Base-by-base conservation (phyloP, 2,888 invertebrate species). In the Scaeva pyrastri region DNA sequence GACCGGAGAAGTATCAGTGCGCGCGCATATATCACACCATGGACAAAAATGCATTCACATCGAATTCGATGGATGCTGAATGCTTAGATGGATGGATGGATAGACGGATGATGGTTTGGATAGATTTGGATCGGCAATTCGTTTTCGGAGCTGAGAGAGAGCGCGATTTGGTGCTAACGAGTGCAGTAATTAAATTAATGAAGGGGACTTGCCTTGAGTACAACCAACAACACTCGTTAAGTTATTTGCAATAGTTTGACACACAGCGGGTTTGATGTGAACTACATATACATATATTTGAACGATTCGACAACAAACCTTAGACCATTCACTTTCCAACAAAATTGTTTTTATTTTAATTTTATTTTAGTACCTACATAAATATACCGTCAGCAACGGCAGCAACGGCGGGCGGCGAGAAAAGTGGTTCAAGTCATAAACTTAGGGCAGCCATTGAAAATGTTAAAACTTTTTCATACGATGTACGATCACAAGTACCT, bases 121-220 rank as follows among this genome's bases (percentile, higher is more conserved):
- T 86, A 70, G 77, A 81, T 86, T 81, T 86, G 82, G 86, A 77
- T 78, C 77, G 81, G 68, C 82, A 81, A 86, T 81, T 86, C 81
- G 86, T 84, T 79, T 79, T 84, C 83, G 74, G 73, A 64, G 73
- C 68, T 74, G 43, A 26, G 60, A 68, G 76, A 68, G 68, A 70
- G 58, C 58, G 71, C 50, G 77, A 81, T 81, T 81, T 78, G 86
- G 86, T 78, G 86, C 86, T 86, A 86, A 86, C 86, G 86, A 86
- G 86, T 86, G 74, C 74, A 66, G 86, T 86, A 86, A 86, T 86
- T 86, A 86, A 86, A 86, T 86, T 83, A 87, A 83, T 87, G 83
- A 87, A 87, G 87, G 79, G 76, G 84, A 87, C 79, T 87, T 80
- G 79, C 83, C 79, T 79, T 83, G 87, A 41, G 60, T 75, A 74